Evolutionary conservation across 2,113 vertebrate genomes (phyloP).

Genomic region (Pithys albifrons): DNA sequence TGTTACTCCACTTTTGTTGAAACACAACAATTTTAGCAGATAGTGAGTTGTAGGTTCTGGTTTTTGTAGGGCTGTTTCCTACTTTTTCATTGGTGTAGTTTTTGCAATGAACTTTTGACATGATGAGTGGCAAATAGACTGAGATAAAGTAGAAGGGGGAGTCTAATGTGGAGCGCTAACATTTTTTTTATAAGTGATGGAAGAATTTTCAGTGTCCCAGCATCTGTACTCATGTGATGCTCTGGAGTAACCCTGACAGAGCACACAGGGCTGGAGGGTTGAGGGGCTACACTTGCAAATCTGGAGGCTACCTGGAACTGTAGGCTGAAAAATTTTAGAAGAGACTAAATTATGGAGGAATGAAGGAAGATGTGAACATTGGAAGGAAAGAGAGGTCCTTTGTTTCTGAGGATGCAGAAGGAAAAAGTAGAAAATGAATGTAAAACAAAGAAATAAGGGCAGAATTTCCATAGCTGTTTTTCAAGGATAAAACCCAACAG

Average conservation of each 20-base stretch:
- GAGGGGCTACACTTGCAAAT: neutral
- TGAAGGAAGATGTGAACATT: neutral
- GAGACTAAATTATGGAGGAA: neutral
- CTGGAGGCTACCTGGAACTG: neutral
- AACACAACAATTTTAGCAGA: neutral
- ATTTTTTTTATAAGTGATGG: neutral
- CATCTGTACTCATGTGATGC: fast-evolving
- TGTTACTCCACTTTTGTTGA: neutral
- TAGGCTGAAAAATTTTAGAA: neutral
- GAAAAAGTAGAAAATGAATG: neutral
- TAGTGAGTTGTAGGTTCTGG: neutral
- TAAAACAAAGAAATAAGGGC: neutral
- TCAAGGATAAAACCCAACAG: neutral
- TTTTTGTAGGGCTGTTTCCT: neutral
- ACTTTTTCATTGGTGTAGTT: neutral
- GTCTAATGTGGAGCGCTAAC: neutral
- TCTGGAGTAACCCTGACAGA: neutral
- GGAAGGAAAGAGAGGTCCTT: neutral
- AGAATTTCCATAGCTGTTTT: neutral
- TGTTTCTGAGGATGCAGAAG: neutral
- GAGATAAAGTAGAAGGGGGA: neutral
- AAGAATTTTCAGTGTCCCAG: neutral
- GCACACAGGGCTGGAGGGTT: neutral
- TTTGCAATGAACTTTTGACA: neutral
- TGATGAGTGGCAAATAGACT: neutral